A percentile compares a stretch with the other conserved stretches of the same genome.
phyloP scores from a whole-genome alignment of 2,888 invertebrate genomes.

The Aspidapion aeneum region DNA sequence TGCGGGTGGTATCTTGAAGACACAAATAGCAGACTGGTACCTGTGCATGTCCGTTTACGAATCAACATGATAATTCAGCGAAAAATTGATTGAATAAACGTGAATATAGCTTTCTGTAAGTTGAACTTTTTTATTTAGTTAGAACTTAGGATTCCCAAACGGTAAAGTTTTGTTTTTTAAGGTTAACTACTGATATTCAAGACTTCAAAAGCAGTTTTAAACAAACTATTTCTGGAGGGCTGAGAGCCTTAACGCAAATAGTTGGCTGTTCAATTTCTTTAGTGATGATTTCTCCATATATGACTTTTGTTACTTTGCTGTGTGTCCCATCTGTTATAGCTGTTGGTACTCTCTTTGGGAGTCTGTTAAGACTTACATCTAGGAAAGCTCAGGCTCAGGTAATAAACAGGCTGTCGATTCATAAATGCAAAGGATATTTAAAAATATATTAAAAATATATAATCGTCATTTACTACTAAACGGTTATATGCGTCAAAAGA shows the following conservation, averaged over 20 bases:
- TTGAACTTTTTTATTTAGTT: too few relatives aligned
- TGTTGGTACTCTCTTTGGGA: slow-evolving; percentile 81
- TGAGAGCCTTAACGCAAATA: slow-evolving; percentile 84
- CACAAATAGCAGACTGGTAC: too few relatives aligned
- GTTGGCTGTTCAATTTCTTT: slow-evolving; percentile 73
- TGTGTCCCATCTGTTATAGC: slow-evolving; percentile 82
- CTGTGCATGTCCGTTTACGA: too few relatives aligned
- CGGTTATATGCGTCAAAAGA: too few relatives aligned
- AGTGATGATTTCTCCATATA: slow-evolving; percentile 83
- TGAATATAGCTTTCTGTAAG: too few relatives aligned
- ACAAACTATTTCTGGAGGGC: slow-evolving; percentile 86
- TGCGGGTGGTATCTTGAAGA: too few relatives aligned
- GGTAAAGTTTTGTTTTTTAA: slow-evolving; percentile 46
- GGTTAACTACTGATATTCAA: slow-evolving; percentile 89
- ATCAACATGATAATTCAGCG: too few relatives aligned
- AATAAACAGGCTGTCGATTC: slow-evolving; percentile 20
- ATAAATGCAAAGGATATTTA: too few relatives aligned
- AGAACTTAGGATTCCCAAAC: too few relatives aligned
- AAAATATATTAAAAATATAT: too few relatives aligned
- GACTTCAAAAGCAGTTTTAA: slow-evolving; percentile 98
- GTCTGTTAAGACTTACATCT: slow-evolving; percentile 71
- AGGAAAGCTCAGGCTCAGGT: slow-evolving; percentile 82
- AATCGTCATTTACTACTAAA: too few relatives aligned
- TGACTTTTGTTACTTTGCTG: slow-evolving; percentile 81
- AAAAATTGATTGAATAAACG: too few relatives aligned